Base-by-base conservation (phyloP, 2,797 vertebrate genomes). In the Bryconaethiops microstoma region DNA sequence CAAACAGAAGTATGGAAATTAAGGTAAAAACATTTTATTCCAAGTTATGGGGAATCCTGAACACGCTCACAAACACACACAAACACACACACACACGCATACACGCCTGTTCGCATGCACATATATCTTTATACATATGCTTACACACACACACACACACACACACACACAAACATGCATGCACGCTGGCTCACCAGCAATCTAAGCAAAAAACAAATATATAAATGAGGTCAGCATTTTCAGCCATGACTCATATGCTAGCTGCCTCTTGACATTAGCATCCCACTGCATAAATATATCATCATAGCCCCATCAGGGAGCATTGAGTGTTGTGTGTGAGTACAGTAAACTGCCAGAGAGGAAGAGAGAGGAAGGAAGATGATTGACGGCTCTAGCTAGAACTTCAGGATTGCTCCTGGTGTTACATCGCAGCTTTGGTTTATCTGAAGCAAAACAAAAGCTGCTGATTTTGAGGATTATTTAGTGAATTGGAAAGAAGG, bases 191-290 rank as follows among this genome's bases (percentile, higher is more conserved):
- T 77, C 65, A 72, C 60, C 40, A 82, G 74, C 74, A 76, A 50
- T 21, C 59, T 65, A 35, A 42, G 40, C 35, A 77, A 42, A 12
- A 73, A 79, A 79, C 55, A 78, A 64, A 76, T 23, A 65, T 57
- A 48, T 84, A 80, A 82, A 87, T 85, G 76, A 83, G 84, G 80
- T 89, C 89, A 91, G 85, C 88, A 86, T 92, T 92, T 90, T 91
- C 87, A 78, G 80, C 88, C 88, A 85, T 90, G 92, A 92, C 85
- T 92, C 88, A 92, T 90, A 91, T 88, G 90, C 88, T 91, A 84
- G 80, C 90, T 91, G 92, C 89, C 91, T 89, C 89, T 87, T 88
- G 82, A 86, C 88, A 92, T 93, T 90, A 93, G 82, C 88, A 85
- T 93, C 74, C 63, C 69, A 29, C 55, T 78, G 77, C 82, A 72